Evolutionary conservation across 2,888 invertebrate species (phyloP), one percentile per base, ranked within the genome.

Genomic region (Coenonympha arcania): DNA sequence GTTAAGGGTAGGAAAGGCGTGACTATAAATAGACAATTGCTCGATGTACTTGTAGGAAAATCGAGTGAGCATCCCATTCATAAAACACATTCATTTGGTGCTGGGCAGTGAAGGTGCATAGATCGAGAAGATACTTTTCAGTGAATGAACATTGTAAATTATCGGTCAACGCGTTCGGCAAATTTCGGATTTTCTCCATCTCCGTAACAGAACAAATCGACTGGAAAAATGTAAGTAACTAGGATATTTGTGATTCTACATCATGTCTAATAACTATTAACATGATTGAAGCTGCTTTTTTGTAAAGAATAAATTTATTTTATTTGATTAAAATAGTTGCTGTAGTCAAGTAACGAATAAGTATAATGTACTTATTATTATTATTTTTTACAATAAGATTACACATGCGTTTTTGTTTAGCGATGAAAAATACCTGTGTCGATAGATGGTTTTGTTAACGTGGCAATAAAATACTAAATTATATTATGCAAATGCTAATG

Each of bases 1-100:
- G n/a, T 15, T 19, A 34, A 19, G 28, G 54, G 48, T 46, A 47
- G 54, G 43, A 64, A 65, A 66, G 58, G 55, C 62, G 65, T 55
- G 48, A 68, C 76, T 81, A 81, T 73, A 81, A 77, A 78, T 79
- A 81, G 78, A 72, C 62, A 61, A 56, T 62, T 63, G 60, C 64
- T 66, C 63, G 68, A 74, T 69, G 69, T 73, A 66, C 68, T 71
- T 62, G 65, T 65, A 62, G 69, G 69, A 59, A 68, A 68, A 73
- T 70, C 69, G 68, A 71, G 69, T 68, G 67, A 69, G 65, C 65
- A 62, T 69, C 68, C 70, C 84, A 84, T 84, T 84, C 82, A 83
- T 82, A 78, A 81, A 75, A 65, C 67, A 73, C 73, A 73, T 77
- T 80, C 79, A 78, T 73, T 82, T 77, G 63, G 65, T 71, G 71